phyloP scores from a whole-genome alignment of 2,888 invertebrate species.

The Oxytorus armatus region DNA sequence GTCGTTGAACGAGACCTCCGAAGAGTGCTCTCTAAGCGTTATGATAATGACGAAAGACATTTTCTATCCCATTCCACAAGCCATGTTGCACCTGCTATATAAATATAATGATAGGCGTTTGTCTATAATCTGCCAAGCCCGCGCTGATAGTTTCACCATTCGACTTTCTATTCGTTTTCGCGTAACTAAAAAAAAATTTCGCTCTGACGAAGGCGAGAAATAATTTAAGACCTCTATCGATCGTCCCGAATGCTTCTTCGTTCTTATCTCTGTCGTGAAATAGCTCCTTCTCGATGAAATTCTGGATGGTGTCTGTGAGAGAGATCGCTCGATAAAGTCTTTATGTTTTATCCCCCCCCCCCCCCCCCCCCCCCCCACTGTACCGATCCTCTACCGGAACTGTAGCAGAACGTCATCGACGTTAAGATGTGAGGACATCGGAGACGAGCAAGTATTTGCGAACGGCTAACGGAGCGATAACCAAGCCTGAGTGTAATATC shows the following conservation, averaged over 20 bases:
- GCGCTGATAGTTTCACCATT: constrained; percentile 25
- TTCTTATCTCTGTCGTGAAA: neutral
- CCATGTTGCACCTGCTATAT: constrained; percentile 34
- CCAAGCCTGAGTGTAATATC: constrained; percentile 50
- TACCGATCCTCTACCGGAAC: constrained; percentile 17
- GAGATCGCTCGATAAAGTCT: constrained; percentile 1
- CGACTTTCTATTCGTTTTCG: constrained; percentile 41
- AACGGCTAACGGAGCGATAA: constrained; percentile 28
- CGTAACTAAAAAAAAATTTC: neutral
- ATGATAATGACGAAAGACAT: constrained; percentile 47
- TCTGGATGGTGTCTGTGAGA: neutral
- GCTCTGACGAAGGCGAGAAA: neutral
- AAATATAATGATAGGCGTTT: constrained; percentile 29
- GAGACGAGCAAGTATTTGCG: neutral
- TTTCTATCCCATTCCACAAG: constrained; percentile 28
- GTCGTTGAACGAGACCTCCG: constrained; percentile 1
- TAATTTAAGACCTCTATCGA: neutral
- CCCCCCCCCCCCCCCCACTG: neutral
- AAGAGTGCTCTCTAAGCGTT: constrained; percentile 9
- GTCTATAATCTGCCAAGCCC: constrained; percentile 35
- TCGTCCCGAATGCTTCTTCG: neutral
- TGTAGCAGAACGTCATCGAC: constrained; percentile 11
- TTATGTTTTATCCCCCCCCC: neutral
- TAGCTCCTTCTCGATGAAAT: neutral
- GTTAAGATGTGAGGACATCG: constrained; percentile 3